Evolutionary conservation across 2,797 vertebrate genomes (phyloP).

Genomic region (Microcaecilia unicolor): DNA sequence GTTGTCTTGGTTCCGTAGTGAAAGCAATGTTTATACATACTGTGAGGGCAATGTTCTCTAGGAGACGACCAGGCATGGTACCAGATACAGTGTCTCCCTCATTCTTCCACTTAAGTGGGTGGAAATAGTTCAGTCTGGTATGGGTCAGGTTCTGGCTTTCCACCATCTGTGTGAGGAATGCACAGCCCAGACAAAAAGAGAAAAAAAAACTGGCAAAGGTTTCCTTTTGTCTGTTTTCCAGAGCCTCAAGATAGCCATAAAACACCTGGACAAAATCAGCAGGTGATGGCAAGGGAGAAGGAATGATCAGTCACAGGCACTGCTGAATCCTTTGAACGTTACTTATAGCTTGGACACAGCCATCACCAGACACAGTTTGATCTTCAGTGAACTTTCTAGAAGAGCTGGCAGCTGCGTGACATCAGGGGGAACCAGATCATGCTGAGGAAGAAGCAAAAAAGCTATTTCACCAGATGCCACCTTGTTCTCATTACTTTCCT

Average conservation of each 20-base stretch:
- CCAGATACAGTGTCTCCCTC: constrained; percentile 26
- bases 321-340: constrained; percentile 79
- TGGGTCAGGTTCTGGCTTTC: constrained; percentile 60
- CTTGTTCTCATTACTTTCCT: constrained; percentile 14
- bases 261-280: constrained; percentile 84
- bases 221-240: constrained; percentile 70
- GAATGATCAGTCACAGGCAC: constrained; percentile 70
- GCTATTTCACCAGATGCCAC: too few relatives aligned
- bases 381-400: constrained; percentile 75
- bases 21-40: constrained; percentile 16
- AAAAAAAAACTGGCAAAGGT: constrained; percentile 70
- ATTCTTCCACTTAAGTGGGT: constrained; percentile 30
- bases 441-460: constrained; percentile 17
- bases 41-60: constrained; percentile 22
- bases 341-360: constrained; percentile 73
- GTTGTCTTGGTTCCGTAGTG: not conserved
- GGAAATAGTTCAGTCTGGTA: constrained; percentile 41
- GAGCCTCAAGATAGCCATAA: constrained; percentile 72
- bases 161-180: constrained; percentile 79
- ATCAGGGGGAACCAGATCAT: constrained; percentile 41
- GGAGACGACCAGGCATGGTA: too few relatives aligned
- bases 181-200: constrained; percentile 71
- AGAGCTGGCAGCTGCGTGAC: constrained; percentile 53
- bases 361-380: constrained; percentile 88
- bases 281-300: constrained; percentile 69